Conservation (phyloP, 2,797 vertebrate genomes). For the Ataeniobius toweri region DNA sequence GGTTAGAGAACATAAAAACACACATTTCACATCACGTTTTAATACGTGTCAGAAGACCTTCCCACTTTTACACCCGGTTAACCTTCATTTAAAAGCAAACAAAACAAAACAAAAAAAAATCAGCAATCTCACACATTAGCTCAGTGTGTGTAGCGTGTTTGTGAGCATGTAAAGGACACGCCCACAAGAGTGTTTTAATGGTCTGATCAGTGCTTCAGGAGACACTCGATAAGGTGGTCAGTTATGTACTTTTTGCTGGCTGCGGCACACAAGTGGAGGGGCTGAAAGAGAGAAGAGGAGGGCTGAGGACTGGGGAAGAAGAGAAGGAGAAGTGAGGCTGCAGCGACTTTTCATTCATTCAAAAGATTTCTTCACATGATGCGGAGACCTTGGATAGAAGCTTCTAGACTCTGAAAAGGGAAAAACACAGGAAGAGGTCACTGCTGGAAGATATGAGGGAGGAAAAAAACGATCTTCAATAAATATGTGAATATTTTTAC, state of each 20-base stretch:
- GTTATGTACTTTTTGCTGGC: constrained; percentile 71
- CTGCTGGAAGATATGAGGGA: neutral
- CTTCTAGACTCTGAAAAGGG: constrained; percentile 91
- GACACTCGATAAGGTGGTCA: constrained; percentile 70
- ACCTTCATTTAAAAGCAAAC: constrained; percentile 80
- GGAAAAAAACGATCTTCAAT: neutral
- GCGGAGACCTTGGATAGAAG: constrained; percentile 95
- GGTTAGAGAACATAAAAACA: constrained; percentile 82
- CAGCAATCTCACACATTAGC: constrained; percentile 84
- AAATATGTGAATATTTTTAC: constrained; percentile 61
- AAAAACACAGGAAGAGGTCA: constrained; percentile 36
- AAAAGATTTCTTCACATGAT: constrained; percentile 94
- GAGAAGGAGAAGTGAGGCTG: constrained; percentile 45
- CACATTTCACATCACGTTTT: constrained; percentile 74
- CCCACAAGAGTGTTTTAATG: constrained; percentile 53
- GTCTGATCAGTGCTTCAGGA: constrained; percentile 76
- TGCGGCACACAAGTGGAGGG: constrained; percentile 43
- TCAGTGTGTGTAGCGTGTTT: constrained; percentile 72
- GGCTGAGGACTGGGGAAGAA: neutral
- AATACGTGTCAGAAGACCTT: constrained; percentile 68
- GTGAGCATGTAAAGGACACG: constrained; percentile 36
- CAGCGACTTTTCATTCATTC: constrained; percentile 72
- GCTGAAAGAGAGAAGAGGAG: constrained; percentile 12
- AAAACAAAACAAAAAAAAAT: constrained; percentile 67
- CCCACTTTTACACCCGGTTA: constrained; percentile 70